phyloP scores from a whole-genome alignment of 2,797 vertebrate species.

The Eutrigla gurnardus region DNA sequence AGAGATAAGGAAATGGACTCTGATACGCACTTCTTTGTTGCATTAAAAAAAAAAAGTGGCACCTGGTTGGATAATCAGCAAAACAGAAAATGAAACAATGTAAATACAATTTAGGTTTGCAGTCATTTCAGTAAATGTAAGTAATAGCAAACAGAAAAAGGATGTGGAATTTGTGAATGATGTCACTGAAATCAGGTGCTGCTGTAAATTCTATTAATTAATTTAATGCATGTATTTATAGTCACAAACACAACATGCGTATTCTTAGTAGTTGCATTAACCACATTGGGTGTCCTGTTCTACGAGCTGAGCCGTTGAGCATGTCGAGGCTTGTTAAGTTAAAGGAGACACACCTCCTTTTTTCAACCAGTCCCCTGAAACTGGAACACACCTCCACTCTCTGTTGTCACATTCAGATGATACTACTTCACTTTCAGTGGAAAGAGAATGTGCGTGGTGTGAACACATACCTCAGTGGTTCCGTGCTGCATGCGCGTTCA shows the following conservation, averaged over 20 bases:
- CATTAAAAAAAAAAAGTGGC: constrained; percentile 33
- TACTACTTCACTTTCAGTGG: constrained; percentile 70
- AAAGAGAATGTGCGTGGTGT: constrained; percentile 63
- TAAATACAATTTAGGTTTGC: background rate
- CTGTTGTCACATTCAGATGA: constrained; percentile 73
- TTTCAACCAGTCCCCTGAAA: constrained; percentile 70
- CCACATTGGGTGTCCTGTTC: constrained; percentile 52
- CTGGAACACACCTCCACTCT: constrained; percentile 61
- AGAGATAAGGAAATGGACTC: constrained; percentile 81
- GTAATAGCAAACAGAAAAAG: background rate
- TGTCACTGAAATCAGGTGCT: background rate
- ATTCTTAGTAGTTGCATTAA: constrained; percentile 24
- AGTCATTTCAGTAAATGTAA: background rate
- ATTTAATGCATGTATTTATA: background rate
- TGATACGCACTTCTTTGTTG: constrained; percentile 49
- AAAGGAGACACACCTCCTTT: constrained; percentile 69
- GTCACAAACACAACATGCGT: constrained; percentile 25
- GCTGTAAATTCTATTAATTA: background rate
- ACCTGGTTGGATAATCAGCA: constrained; percentile 38
- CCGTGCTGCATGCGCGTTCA: constrained; percentile 43
- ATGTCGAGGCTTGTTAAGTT: constrained; percentile 62
- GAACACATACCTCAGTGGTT: constrained; percentile 55
- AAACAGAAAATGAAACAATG: constrained; percentile 10
- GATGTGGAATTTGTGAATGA: background rate
- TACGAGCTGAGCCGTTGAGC: constrained; percentile 57